phyloP scores from a whole-genome alignment of 2,888 invertebrate genomes.

The Ochlodes sylvanus region DNA sequence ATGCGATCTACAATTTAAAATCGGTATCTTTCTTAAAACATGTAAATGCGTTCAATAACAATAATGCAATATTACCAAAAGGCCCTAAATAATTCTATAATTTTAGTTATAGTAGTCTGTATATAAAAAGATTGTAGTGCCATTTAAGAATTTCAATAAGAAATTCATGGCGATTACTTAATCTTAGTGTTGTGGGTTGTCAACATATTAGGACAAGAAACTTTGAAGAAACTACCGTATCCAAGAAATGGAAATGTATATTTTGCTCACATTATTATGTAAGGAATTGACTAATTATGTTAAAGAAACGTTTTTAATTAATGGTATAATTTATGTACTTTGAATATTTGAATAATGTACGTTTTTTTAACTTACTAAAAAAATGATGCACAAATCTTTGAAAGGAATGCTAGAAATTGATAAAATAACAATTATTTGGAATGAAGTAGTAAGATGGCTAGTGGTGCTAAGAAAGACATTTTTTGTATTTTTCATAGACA shows the following conservation, averaged over 20 bases:
- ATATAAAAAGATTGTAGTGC: conserved; percentile 15
- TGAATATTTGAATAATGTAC: conserved; percentile 1
- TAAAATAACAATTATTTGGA: conserved; percentile 10
- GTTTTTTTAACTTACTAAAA: conserved; percentile 4
- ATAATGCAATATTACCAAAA: background rate
- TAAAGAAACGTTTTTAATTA: conserved; percentile 24
- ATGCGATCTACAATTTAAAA: background rate
- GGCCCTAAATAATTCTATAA: conserved; percentile 19
- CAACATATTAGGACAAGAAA: conserved; percentile 11
- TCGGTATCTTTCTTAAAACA: background rate
- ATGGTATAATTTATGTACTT: conserved; percentile 11
- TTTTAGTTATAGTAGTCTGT: conserved; percentile 14
- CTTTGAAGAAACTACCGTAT: background rate
- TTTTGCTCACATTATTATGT: conserved; percentile 28
- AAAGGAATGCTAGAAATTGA: conserved; percentile 24
- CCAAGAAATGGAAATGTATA: conserved; percentile 9
- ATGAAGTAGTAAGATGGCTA: conserved; percentile 50
- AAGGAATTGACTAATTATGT: conserved; percentile 37
- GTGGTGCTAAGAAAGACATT: conserved; percentile 76
- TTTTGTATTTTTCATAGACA: conserved; percentile 78
- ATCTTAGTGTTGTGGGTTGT: conserved; percentile 12
- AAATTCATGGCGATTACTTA: conserved; percentile 18
- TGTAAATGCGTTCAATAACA: background rate
- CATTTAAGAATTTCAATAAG: conserved; percentile 21
- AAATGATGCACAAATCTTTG: conserved; percentile 7